A percentile compares a stretch with the other conserved stretches of the same genome.
Conservation (phyloP, 2,888 invertebrate genomes). For the Synergus umbraculus region DNA sequence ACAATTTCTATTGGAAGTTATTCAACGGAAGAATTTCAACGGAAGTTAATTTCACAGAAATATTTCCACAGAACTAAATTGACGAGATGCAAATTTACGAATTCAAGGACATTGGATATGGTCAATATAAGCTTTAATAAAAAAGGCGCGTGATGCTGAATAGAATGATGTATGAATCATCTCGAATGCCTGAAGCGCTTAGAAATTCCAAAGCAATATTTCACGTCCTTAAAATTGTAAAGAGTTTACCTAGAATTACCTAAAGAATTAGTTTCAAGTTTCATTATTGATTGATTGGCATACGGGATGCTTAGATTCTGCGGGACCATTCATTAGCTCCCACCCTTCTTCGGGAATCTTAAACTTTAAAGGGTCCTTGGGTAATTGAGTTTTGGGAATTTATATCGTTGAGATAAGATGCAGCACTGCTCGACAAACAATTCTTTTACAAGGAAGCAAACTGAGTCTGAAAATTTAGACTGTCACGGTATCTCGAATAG, state of each 20-base stretch:
- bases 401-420: neutral
- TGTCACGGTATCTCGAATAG: neutral
- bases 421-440: neutral
- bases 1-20: neutral
- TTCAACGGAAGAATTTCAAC: neutral
- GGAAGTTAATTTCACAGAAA: too few species aligned
- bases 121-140: neutral
- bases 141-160: neutral
- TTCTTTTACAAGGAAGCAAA: neutral
- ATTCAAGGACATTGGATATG: neutral
- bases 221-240: neutral
- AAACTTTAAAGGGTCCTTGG: neutral
- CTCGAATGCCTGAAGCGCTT: neutral
- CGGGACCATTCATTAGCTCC: constrained; percentile 55
- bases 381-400: constrained; percentile 8
- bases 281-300: neutral
- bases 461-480: neutral
- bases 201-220: neutral
- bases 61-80: neutral
- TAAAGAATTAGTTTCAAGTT: neutral
- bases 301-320: constrained; percentile 42
- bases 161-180: neutral
- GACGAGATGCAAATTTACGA: neutral
- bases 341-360: neutral
- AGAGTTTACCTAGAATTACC: too few species aligned